Base-by-base conservation (phyloP, 2,888 invertebrate genomes). In the Microctonus aethiopoides region DNA sequence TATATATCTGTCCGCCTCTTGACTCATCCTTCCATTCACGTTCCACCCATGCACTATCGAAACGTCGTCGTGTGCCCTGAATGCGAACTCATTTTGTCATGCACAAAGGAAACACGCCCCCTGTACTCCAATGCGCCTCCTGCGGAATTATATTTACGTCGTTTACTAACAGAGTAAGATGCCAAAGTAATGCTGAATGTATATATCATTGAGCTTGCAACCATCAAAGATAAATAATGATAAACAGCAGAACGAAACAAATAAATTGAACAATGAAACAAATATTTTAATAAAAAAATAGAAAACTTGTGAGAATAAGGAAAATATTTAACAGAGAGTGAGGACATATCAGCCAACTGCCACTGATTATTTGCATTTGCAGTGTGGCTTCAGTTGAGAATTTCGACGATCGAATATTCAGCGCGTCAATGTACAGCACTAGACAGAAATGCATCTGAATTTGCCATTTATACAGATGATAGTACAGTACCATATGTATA, bases 61-160 rank as follows among this genome's bases (percentile, higher is more conserved):
- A 29, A 26, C 68, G 54, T 61, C 36, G 39, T 41, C 62, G 70
- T 74, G 76, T 70, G 57, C 57, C 76, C 77, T 62, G 66, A 81
- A 81, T 81, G 81, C 78, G 80, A 83, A 84, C 79, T 83, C 83
- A 81, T 81, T 82, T 82, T 79, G 79, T 80, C 81, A 76, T 80
- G 78, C 78, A 82, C 81, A 79, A 81, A 78, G 72, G 75, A 46
- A 46, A n/a, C 24, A 62, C 62, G 46, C 41, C 26, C 46, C 20
- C 46, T 20, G 24, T 46, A 22, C 20, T 9, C 56, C 34, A 36
- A 56, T 62, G 57, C 51, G 41, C 62, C 29, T 29, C 51, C 46
- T 20, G 29, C 52, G 32, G 16, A 57, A 20, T 63, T 39, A 62
- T 46, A 63, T 32, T 57, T 63, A 54, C 36, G 29, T 36, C 26